Evolutionary conservation across 2,797 vertebrate species (phyloP), one percentile per base, ranked within the genome.

Genomic region (Anguilla megastoma): DNA sequence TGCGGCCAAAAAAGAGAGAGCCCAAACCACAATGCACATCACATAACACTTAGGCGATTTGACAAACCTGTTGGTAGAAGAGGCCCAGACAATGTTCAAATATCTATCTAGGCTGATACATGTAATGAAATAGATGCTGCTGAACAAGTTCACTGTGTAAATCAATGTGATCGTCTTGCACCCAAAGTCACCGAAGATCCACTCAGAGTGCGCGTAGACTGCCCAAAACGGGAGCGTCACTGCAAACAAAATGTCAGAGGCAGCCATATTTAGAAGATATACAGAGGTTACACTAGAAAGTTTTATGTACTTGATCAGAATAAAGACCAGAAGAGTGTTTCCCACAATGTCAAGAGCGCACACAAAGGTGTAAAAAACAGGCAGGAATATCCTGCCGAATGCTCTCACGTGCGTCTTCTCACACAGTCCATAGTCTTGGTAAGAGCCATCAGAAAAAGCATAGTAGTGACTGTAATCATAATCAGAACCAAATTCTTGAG

Each of bases 211-310:
- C 27, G 92, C 66, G 0, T 94, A 89, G 14, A 93, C 90, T 79
- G 93, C 92, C 96, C 95, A 97, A 24, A 97, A 95, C 54, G 95
- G 95, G 85, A 97, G 93, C 0, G 94, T 96, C 14, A 92, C 54
- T 0, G 94, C 93, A 85, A 97, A 94, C 48, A 95, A 87, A 45
- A 96, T 91, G 87, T 96, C 96, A 36, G 96, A 96, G 88, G 95
- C 33, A 45, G 94, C 94, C 90, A 96, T 88, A 82, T 95, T 95
- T 87, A 95, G 88, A 86, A 96, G 90, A 45, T 94, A 95, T 54
- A 95, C 36, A 86, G 95, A 93, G 0, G 89, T 89, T 89, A 93
- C 90, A 30, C 85, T 92, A 87, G 92, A 92, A 1, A 86, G 90
- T 48, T 93, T 93, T 85, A 90, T 88, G 0, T 89, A 86, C 33